A percentile compares a stretch with the other conserved stretches of the same genome.
phyloP scores from a whole-genome alignment of 2,113 vertebrate genomes.

The Natator depressus region DNA sequence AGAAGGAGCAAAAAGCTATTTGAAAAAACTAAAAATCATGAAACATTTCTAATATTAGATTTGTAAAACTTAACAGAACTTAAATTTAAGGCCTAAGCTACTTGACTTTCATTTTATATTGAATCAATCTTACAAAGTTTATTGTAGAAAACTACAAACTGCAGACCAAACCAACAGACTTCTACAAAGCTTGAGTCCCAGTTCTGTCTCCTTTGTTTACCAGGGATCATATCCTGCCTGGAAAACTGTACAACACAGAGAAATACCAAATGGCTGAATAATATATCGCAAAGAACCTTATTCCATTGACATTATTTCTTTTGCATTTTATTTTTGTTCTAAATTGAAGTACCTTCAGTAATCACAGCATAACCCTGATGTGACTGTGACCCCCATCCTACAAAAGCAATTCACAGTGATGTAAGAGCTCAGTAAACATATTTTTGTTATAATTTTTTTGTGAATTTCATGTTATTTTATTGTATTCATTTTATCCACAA shows the following conservation, averaged over 20 bases:
- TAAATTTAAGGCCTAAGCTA: neutral
- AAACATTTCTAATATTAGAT: constrained; percentile 16
- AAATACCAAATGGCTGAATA: neutral
- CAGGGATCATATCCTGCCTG: neutral
- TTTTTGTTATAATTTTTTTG: neutral
- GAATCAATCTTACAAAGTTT: neutral
- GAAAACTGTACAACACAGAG: neutral
- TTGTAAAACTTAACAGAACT: neutral
- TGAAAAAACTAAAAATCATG: neutral
- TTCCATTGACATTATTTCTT: neutral
- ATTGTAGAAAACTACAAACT: neutral
- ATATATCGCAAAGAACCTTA: neutral
- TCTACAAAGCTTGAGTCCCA: neutral
- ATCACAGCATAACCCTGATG: neutral
- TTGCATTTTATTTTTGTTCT: neutral
- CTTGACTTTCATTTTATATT: neutral
- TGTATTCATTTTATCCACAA: neutral
- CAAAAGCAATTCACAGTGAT: neutral
- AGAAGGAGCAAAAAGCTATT: neutral
- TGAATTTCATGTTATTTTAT: neutral
- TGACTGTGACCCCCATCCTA: neutral
- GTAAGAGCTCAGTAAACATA: neutral
- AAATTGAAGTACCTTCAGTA: neutral
- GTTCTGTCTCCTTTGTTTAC: neutral
- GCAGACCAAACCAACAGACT: neutral